Percentiles rank a stretch among this genome's conserved stretches.
phyloP scores from a whole-genome alignment of 1,140 invertebrate species.

The Euschistus heros region DNA sequence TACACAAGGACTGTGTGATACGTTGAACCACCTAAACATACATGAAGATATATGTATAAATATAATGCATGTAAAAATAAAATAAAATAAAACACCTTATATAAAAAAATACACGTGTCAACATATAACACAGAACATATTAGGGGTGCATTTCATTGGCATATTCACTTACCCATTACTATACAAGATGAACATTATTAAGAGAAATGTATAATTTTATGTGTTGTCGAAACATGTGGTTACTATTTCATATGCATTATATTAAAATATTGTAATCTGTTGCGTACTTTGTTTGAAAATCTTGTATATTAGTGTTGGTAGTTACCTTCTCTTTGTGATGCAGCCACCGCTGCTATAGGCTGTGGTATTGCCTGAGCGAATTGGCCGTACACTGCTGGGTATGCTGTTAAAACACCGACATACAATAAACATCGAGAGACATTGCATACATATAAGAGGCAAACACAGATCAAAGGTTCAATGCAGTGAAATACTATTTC shows the following conservation, averaged over 20 bases:
- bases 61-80: neutral
- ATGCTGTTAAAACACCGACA: slow-evolving; percentile 57
- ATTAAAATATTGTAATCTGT: slow-evolving; percentile 1
- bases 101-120: neutral
- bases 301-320: slow-evolving; percentile 18
- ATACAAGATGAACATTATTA: neutral
- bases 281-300: neutral
- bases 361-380: slow-evolving; percentile 89
- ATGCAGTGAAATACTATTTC: slow-evolving; percentile 25
- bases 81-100: neutral
- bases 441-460: slow-evolving; percentile 18
- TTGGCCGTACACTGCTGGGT: slow-evolving; percentile 89
- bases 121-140: neutral
- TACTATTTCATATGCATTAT: neutral
- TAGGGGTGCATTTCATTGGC: neutral
- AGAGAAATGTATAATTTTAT: too few relatives aligned
- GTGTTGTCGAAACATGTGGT: too few relatives aligned
- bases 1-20: slow-evolving; percentile 2
- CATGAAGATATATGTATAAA: neutral
- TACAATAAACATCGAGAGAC: slow-evolving; percentile 25
- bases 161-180: neutral
- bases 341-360: slow-evolving; percentile 78
- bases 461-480: slow-evolving; percentile 8
- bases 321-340: slow-evolving; percentile 92
- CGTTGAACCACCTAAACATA: neutral